Base-by-base conservation (phyloP, 2,113 vertebrate genomes). In the Sinocyclocheilus anophthalmus region DNA sequence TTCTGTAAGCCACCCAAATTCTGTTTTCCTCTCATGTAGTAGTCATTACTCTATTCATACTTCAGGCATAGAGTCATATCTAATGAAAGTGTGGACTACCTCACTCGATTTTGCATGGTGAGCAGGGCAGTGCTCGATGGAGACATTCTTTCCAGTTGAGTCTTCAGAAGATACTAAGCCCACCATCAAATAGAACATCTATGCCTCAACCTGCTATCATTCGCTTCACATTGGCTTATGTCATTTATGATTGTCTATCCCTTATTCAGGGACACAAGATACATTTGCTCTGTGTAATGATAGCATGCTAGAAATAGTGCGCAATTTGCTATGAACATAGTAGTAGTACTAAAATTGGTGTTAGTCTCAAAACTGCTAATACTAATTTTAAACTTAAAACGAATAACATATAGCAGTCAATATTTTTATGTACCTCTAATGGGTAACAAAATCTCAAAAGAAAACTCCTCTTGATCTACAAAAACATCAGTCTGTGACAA, bases 111-210 rank as follows among this genome's bases (percentile, higher is more conserved):
- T 88, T 89, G 88, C 88, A 90, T 73, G 89, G 90, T 85, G 33
- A 84, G 86, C 85, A 87, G 78, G 42, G 70, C 79, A 86, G 84
- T 45, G 83, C 85, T 80, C 50, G 61, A 82, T 87, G 84, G 30
- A 92, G 89, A 91, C 90, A 92, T 94, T 94, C 91, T 90, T 94
- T 93, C 92, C 92, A 92, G 67, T 91, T 90, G 90, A 92, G 84
- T 86, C 84, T n/a, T 67, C 70, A 85, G 83, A 76, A 37, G 33
- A 79, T 90, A 88, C 92, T 89, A 88, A 90, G 88, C 81, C 86
- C 88, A 76, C 81, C 63, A 87, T 84, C 76, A 85, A 77, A 75
- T 26, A 48, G n/a, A 69, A 78, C 84, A 63, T 86, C 63, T 82
- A 76, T 81, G 80, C 50, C 79, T 86, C 81, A 85, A 81, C 81